Percentiles rank a stretch among this genome's conserved stretches.
Evolutionary conservation across 1,140 invertebrate genomes (phyloP).

Genomic region (Psix sp.): DNA sequence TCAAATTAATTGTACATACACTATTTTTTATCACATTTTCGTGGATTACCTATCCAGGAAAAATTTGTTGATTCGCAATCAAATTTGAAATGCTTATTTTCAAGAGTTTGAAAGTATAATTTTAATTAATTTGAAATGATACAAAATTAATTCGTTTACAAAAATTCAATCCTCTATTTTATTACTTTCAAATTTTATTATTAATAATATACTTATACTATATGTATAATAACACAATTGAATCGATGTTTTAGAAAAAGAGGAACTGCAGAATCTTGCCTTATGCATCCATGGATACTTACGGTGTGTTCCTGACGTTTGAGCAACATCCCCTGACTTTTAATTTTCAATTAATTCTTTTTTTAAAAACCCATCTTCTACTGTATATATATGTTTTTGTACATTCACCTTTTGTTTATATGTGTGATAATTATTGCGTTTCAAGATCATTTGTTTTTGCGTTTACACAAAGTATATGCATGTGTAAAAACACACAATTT

Average conservation of each 20-base stretch:
- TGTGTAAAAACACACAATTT: slow-evolving; percentile 26
- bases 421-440: slow-evolving; percentile 36
- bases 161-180: too few species aligned
- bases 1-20: too few species aligned
- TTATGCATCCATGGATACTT: slow-evolving; percentile 83
- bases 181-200: too few species aligned
- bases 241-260: slow-evolving; percentile 77
- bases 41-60: too few species aligned
- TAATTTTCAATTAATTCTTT: slow-evolving; percentile 38
- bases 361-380: slow-evolving; percentile 46
- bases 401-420: slow-evolving; percentile 38
- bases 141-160: too few species aligned
- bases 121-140: too few species aligned
- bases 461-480: slow-evolving; percentile 35
- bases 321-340: slow-evolving; percentile 51
- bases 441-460: slow-evolving; percentile 27
- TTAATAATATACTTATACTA: too few species aligned
- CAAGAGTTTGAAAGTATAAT: too few species aligned
- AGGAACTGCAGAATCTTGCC: slow-evolving; percentile 80
- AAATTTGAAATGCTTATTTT: too few species aligned
- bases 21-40: too few species aligned
- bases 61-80: too few species aligned
- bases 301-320: slow-evolving; percentile 74
- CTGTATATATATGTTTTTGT: slow-evolving; percentile 59
- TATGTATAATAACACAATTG: too few species aligned